Evolutionary conservation across 2,888 invertebrate genomes (phyloP).

Genomic region (Anorthoa munda): DNA sequence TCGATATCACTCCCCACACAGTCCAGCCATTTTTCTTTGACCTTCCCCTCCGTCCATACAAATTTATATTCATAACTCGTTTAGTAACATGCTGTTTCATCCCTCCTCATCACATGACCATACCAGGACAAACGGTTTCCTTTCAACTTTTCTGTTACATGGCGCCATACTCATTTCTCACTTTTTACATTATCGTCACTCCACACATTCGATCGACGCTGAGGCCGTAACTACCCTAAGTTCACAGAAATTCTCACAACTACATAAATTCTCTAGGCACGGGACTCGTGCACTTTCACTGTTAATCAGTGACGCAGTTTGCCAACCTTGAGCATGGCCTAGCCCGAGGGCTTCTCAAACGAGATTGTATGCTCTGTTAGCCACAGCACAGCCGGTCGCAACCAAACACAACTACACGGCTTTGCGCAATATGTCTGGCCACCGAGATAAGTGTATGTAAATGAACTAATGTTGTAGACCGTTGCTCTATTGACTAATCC

Average conservation of each 20-base stretch:
- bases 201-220: not conserved
- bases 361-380: slow-evolving; percentile 27
- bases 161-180: no score
- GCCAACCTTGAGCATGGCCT: slow-evolving; percentile 41
- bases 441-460: slow-evolving; percentile 40
- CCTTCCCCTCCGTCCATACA: no score
- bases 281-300: slow-evolving; percentile 20
- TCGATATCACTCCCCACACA: no score
- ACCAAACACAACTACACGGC: slow-evolving; percentile 15
- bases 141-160: no score
- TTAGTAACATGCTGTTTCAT: no score
- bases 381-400: not conserved
- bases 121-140: no score
- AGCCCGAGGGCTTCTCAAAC: slow-evolving; percentile 40
- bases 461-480: slow-evolving; percentile 27
- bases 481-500: slow-evolving; percentile 17
- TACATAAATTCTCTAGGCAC: not conserved
- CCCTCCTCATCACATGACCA: no score
- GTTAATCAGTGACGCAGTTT: slow-evolving; percentile 10
- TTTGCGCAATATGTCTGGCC: slow-evolving; percentile 41
- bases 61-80: no score
- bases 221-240: not conserved
- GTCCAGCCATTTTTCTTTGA: no score
- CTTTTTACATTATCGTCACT: no score
- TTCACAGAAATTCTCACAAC: no score